Evolutionary conservation across 2,888 invertebrate genomes (phyloP).

Genomic region (Apoderus coryli): DNA sequence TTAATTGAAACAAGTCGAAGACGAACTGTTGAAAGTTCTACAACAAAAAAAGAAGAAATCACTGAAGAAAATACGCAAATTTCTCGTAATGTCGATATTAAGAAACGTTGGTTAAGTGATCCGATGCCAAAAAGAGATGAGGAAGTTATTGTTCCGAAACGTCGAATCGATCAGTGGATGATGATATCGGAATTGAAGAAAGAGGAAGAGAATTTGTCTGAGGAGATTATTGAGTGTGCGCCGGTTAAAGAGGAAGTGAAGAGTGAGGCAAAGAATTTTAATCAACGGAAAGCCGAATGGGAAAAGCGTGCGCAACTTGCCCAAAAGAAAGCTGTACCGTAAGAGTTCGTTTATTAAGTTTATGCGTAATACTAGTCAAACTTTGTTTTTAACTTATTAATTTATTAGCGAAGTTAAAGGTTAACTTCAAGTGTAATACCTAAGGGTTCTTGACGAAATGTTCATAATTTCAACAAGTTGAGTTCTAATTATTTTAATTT

Average conservation of each 20-base stretch:
- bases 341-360: not conserved
- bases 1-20: slow-evolving; percentile 25
- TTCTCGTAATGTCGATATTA: slow-evolving; percentile 23
- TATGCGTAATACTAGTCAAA: too few species aligned
- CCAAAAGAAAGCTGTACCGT: slow-evolving; percentile 31
- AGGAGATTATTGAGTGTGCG: slow-evolving; percentile 21
- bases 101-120: slow-evolving; percentile 25
- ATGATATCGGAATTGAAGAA: slow-evolving; percentile 23
- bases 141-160: slow-evolving; percentile 25
- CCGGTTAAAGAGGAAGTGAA: slow-evolving; percentile 21
- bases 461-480: too few species aligned
- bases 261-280: slow-evolving; percentile 43
- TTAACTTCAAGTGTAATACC: too few species aligned
- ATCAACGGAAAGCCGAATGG: slow-evolving; percentile 64
- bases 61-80: too few species aligned
- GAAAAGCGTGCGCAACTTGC: slow-evolving; percentile 61
- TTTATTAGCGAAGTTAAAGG: too few species aligned
- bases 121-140: slow-evolving; percentile 20
- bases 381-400: too few species aligned
- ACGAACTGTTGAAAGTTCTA: too few species aligned
- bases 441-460: too few species aligned
- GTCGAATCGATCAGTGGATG: slow-evolving; percentile 28
- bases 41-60: too few species aligned
- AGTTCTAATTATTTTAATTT: too few species aligned
- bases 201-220: slow-evolving; percentile 18